Conservation (phyloP, 2,113 vertebrate genomes). For the Lampris incognitus region DNA sequence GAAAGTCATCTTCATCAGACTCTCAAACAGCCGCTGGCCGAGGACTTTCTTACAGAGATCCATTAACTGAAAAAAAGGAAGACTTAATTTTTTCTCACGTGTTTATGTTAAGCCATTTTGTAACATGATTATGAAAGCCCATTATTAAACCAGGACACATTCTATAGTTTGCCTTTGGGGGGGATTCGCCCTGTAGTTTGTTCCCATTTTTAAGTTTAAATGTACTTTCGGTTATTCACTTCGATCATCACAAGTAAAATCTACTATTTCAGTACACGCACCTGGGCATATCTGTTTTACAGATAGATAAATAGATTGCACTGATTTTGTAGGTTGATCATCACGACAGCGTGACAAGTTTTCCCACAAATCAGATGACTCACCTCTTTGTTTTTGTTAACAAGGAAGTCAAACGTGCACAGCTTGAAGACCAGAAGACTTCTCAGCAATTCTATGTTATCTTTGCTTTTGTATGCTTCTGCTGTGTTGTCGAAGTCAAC, state of each 20-base stretch:
- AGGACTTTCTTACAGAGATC: slow-evolving; percentile 82
- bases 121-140: too few relatives aligned
- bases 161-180: too few relatives aligned
- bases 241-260: too few relatives aligned
- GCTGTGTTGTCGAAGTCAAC: slow-evolving; percentile 80
- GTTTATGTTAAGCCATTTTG: too few relatives aligned
- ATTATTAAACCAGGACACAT: too few relatives aligned
- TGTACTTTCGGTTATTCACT: too few relatives aligned
- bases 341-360: too few relatives aligned
- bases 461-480: slow-evolving; percentile 87
- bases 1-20: slow-evolving; percentile 96
- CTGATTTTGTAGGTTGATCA: too few relatives aligned
- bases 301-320: neutral
- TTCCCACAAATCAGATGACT: neutral
- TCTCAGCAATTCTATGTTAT: slow-evolving; percentile 79
- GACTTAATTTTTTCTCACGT: too few relatives aligned
- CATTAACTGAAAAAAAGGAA: slow-evolving; percentile 79
- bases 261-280: too few relatives aligned
- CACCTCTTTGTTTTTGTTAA: slow-evolving; percentile 84
- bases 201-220: too few relatives aligned
- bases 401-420: slow-evolving; percentile 77
- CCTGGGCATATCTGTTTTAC: neutral
- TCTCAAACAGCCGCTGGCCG: slow-evolving; percentile 86
- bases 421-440: slow-evolving; percentile 84
- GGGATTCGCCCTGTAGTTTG: too few relatives aligned